Base-by-base conservation (phyloP, 2,797 vertebrate genomes). In the Melanotaenia boesemani region DNA sequence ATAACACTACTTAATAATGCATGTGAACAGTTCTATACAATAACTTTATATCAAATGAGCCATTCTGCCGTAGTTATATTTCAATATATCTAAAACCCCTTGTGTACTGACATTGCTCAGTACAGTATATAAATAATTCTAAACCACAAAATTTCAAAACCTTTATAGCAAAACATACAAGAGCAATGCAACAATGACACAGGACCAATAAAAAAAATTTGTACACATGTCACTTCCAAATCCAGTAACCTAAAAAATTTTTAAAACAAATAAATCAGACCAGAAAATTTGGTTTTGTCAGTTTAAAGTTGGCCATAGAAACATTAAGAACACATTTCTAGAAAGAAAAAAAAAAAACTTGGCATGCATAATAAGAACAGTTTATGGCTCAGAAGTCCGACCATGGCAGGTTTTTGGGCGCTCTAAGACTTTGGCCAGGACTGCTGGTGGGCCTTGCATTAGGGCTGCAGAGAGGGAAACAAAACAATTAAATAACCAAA, bases 381-480 rank as follows among this genome's bases (percentile, higher is more conserved):
- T 64, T 62, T 39, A 79, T 2, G 34, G 80, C 70, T 92, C 72
- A 82, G 62, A 88, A 2, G 69, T 62, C 56, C 12, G 85, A 90
- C 96, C 94, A 94, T 0, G 96, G 95, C 56, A 96, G 76, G 57
- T 87, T 91, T 64, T 83, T 93, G 22, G 96, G 96, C 11, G 86
- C 77, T 44, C 95, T 89, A 48, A 94, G 83, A 56, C 75, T 82
- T 41, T 89, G 73, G 20, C 83, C 83, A 30, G 93, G 86, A 72
- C 85, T 92, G 75, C 56, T 83, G 28, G 55, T 82, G 6, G 72
- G 56, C 11, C 8, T 70, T 0, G 1, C 9, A 8, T 84, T 69
- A 10, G 1, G 3, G 20, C 89, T 94, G 81, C 62, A 68, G 37
- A 39, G 44, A 59, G 18, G 8, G 60, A 72, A 1, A 6, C 57